Evolutionary conservation across 2,797 vertebrate genomes (phyloP), one percentile per base, ranked within the genome.

Genomic region (Chromis chromis): DNA sequence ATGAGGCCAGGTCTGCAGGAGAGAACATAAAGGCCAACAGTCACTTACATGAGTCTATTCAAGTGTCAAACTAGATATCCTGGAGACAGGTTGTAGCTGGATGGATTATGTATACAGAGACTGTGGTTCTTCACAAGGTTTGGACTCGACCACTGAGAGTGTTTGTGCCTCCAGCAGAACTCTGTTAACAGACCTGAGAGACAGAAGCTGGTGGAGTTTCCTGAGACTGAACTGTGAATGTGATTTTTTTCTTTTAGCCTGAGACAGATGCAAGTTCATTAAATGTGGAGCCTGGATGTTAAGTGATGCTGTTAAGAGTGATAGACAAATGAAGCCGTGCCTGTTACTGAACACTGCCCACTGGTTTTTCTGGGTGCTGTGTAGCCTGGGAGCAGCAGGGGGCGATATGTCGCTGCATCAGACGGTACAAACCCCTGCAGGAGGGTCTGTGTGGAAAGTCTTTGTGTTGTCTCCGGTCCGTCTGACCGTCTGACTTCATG

Each of bases 391-490:
- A 84, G 78, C 92, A 93, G 80, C 87, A 90, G 92, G 88, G 88
- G 89, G 86, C 77, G 76, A 54, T n/a, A n/a, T 65, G 70, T 74
- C 53, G 76, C 86, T 65, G n/a, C 82, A 76, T 66, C 31, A 78
- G 80, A 93, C 49, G 94, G 94, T 95, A 95, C 94, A 71, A 73
- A 84, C 68, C 78, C 70, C 78, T 76, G 58, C 72, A 53, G 36
- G 75, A 85, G 39, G 66, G 70, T 65, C 2, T 42, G 57, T 58
- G 57, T 68, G 46, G 74, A 25, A 19, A 59, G 56, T 81, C 27
- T 53, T 70, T 70, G 75, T 0, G 1, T 44, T 22, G 68, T 73
- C 79, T 46, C 66, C 78, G 69, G 72, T 83, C 52, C 9, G 11
- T 75, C 74, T 65, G 63, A 79, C 60, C 63, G 53, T 77, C 76